phyloP scores from a whole-genome alignment of 1,140 invertebrate species.

The Monomorium pharaonis region DNA sequence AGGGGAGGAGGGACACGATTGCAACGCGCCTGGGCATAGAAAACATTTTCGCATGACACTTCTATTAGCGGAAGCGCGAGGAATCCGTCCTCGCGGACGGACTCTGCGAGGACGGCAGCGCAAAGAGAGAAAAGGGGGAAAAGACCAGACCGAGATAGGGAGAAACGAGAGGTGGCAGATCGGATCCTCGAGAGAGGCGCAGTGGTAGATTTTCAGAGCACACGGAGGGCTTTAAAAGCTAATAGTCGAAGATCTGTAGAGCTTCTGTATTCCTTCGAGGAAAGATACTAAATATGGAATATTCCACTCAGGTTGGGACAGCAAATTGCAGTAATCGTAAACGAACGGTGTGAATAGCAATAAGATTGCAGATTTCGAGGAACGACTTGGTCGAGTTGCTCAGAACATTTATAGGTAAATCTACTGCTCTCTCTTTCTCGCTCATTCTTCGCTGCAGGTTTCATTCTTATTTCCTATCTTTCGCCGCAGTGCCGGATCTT shows the following conservation, averaged over 20 bases:
- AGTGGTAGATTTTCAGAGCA: constrained; percentile 2
- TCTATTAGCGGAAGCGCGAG: constrained; percentile 20
- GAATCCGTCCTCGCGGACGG: constrained; percentile 4
- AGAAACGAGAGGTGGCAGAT: constrained; percentile 14
- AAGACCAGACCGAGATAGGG: not conserved
- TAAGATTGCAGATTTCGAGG: not conserved
- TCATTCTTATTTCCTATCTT: constrained; percentile 23
- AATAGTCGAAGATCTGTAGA: not conserved
- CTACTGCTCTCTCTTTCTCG: not conserved
- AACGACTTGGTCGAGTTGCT: not conserved
- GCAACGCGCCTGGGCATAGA: not conserved
- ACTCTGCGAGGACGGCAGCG: not conserved
- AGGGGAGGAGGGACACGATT: not conserved
- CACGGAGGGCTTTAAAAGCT: not conserved
- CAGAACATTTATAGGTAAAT: not conserved
- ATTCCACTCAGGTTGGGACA: not conserved
- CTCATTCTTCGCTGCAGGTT: not conserved
- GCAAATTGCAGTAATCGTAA: not conserved
- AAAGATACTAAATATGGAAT: not conserved
- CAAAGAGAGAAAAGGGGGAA: not conserved
- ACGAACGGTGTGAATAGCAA: not conserved
- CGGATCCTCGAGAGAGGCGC: not conserved
- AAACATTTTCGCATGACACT: constrained; percentile 50
- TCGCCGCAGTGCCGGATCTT: not conserved
- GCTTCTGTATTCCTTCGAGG: not conserved